Evolutionary conservation across 2,797 vertebrate species (phyloP).

Genomic region (Dipus sagitta): DNA sequence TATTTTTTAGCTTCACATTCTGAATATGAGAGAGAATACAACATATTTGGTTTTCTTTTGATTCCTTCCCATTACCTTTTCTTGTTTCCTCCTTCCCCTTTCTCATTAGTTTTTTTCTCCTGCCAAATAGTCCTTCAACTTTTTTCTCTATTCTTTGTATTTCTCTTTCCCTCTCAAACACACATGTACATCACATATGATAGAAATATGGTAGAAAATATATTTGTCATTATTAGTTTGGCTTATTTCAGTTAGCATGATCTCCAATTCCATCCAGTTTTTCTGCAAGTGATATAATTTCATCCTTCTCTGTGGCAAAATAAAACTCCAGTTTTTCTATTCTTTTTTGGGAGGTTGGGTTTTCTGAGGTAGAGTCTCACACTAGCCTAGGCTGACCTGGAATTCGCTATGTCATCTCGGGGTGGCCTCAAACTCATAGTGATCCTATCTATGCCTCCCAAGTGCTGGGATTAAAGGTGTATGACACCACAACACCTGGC

Average conservation of each 20-base stretch:
- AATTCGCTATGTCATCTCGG: too few relatives aligned
- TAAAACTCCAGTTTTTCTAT: not conserved
- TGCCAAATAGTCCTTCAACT: not conserved
- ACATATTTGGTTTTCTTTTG: not conserved
- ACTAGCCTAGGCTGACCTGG: too few relatives aligned
- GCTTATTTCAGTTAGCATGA: not conserved
- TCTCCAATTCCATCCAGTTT: not conserved
- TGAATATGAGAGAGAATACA: not conserved
- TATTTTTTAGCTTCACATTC: not conserved
- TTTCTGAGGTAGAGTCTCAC: too few relatives aligned
- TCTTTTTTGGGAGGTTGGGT: too few relatives aligned
- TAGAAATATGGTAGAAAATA: not conserved
- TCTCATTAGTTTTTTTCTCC: not conserved
- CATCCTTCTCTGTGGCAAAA: not conserved
- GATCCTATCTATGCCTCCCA: too few relatives aligned
- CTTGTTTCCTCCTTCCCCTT: not conserved
- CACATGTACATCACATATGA: not conserved
- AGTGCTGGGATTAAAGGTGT: too few relatives aligned
- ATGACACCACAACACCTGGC: too few relatives aligned
- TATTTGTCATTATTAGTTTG: not conserved
- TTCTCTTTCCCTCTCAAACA: too few relatives aligned
- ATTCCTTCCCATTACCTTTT: not conserved
- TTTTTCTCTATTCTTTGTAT: not conserved
- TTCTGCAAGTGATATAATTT: not conserved
- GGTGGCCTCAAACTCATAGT: too few relatives aligned